Evolutionary conservation across 2,797 vertebrate species (phyloP).

Genomic region (Neosilurus mollespiculum): DNA sequence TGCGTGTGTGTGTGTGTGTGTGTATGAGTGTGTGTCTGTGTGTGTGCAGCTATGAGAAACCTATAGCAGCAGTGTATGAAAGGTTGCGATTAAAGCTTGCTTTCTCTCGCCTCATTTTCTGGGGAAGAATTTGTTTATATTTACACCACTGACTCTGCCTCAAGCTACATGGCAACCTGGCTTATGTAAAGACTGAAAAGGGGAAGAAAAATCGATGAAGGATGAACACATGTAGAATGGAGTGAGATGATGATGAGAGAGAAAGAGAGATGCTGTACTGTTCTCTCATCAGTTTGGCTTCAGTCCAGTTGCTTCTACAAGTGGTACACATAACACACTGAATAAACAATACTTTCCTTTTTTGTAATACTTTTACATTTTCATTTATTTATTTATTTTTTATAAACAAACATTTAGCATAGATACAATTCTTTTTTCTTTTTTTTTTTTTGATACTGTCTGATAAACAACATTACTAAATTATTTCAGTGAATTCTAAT

Average conservation of each 20-base stretch:
- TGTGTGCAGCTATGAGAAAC: slow-evolving; percentile 12
- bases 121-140: slow-evolving; percentile 52
- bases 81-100: slow-evolving; percentile 40
- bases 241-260: background rate
- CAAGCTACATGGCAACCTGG: slow-evolving; percentile 42
- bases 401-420: background rate
- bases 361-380: background rate
- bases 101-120: slow-evolving; percentile 41
- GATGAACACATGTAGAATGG: slow-evolving; percentile 24
- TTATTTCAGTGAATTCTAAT: background rate
- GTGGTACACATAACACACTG: slow-evolving; percentile 4
- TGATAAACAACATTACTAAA: background rate
- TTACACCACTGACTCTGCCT: slow-evolving; percentile 51
- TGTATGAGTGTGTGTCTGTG: too few species aligned
- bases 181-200: slow-evolving; percentile 48
- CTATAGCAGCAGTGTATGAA: slow-evolving; percentile 33
- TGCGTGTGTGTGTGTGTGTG: too few species aligned
- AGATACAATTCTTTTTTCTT: background rate
- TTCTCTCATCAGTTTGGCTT: slow-evolving; percentile 30
- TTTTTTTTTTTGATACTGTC: too few species aligned
- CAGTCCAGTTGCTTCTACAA: slow-evolving; percentile 16
- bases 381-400: background rate
- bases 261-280: background rate
- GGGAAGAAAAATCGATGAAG: slow-evolving; percentile 46
- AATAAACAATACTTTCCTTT: slow-evolving; percentile 8